Evolutionary conservation across 2,888 invertebrate genomes (phyloP).

Genomic region (Brachyptera putata): DNA sequence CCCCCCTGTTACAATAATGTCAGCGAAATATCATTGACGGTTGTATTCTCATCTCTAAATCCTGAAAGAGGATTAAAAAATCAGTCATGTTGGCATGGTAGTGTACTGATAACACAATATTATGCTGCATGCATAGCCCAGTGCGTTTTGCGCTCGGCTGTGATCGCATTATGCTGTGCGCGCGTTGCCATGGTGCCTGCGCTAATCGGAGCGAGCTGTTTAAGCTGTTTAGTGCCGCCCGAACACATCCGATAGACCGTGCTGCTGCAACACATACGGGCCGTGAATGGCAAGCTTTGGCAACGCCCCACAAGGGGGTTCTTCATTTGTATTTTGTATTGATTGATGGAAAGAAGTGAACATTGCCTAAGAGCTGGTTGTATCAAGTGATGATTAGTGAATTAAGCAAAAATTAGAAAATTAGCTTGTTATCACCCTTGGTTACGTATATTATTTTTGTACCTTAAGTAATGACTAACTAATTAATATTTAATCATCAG

Average conservation of each 20-base stretch:
- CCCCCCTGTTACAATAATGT: constrained; percentile 39
- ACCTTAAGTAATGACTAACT: too few species aligned
- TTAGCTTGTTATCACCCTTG: too few species aligned
- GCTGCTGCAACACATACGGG: not conserved
- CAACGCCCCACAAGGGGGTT: too few species aligned
- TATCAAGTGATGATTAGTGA: too few species aligned
- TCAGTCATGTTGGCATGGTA: constrained; percentile 49
- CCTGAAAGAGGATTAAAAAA: constrained; percentile 49
- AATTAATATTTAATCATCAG: too few species aligned
- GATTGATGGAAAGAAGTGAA: too few species aligned
- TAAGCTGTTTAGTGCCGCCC: constrained; percentile 43
- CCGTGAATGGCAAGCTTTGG: too few species aligned
- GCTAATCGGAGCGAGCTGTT: constrained; percentile 52
- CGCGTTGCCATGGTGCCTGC: constrained; percentile 58
- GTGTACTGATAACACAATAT: constrained; percentile 44
- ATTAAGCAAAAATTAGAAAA: too few species aligned
- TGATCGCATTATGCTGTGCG: constrained; percentile 54
- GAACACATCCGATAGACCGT: not conserved
- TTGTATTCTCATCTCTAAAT: constrained; percentile 50
- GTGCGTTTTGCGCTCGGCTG: constrained; percentile 38
- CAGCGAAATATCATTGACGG: constrained; percentile 48
- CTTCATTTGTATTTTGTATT: too few species aligned
- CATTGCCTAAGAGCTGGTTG: too few species aligned
- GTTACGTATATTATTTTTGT: too few species aligned
- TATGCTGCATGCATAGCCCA: constrained; percentile 36